Evolutionary conservation across 1,140 invertebrate genomes (phyloP).

Genomic region (Nixonia krombeini): DNA sequence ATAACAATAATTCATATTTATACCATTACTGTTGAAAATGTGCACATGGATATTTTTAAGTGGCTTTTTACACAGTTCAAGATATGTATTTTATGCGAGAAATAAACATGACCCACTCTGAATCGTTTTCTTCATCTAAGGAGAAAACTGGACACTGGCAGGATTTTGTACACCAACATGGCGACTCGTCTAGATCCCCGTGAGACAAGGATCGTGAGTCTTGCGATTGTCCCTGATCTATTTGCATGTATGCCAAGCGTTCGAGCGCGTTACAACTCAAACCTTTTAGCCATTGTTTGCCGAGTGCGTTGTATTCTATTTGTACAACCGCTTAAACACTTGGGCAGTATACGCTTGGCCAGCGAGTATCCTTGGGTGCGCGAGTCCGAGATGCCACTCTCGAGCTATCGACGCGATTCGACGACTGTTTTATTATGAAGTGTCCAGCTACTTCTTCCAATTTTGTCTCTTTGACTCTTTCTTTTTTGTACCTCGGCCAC

Average conservation of each 20-base stretch:
- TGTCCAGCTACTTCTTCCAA: constrained; percentile 26
- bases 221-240: constrained; percentile 44
- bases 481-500: constrained; percentile 12
- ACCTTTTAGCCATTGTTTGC: constrained; percentile 70
- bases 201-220: constrained; percentile 6
- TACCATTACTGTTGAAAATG: too few species aligned
- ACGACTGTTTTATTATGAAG: constrained; percentile 41
- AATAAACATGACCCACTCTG: constrained; percentile 1
- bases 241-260: constrained; percentile 61
- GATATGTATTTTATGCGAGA: too few species aligned
- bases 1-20: too few species aligned
- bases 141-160: background rate
- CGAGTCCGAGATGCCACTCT: constrained; percentile 30
- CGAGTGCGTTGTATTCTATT: constrained; percentile 65
- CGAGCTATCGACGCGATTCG: constrained; percentile 28
- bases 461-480: background rate
- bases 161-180: background rate
- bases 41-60: too few species aligned
- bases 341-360: constrained; percentile 23
- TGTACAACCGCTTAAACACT: constrained; percentile 69
- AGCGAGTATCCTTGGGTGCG: constrained; percentile 8
- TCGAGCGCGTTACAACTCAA: constrained; percentile 69
- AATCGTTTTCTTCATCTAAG: background rate
- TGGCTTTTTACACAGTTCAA: too few species aligned
- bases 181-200: background rate